phyloP scores from a whole-genome alignment of 1,140 invertebrate genomes.

The Bacillus rossius region DNA sequence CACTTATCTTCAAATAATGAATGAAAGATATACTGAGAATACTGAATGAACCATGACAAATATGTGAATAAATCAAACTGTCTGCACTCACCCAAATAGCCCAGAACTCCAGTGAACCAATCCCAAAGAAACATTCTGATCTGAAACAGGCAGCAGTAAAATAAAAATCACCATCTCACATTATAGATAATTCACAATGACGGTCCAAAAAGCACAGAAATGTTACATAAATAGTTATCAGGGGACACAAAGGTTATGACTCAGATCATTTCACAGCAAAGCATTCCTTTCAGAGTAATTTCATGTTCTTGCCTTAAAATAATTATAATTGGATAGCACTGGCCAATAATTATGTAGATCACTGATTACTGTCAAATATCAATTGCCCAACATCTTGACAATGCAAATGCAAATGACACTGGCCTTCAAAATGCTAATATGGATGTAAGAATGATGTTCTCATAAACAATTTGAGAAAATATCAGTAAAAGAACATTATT shows the following conservation, averaged over 20 bases:
- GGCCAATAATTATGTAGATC: no score
- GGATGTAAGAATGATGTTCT: neutral
- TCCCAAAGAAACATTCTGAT: conserved; percentile 94
- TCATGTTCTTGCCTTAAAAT: neutral
- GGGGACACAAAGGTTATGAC: neutral
- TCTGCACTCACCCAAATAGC: conserved; percentile 81
- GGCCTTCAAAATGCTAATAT: neutral
- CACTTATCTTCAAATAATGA: no score
- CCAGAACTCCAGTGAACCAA: conserved; percentile 94
- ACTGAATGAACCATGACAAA: no score
- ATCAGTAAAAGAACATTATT: neutral
- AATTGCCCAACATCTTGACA: no score
- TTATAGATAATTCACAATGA: neutral
- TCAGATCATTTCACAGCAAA: conserved; percentile 7
- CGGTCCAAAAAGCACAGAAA: no score
- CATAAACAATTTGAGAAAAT: neutral
- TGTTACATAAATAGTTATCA: no score
- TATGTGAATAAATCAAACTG: conserved; percentile 14
- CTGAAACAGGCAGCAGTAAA: conserved; percentile 1
- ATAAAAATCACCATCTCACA: neutral
- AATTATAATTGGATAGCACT: no score
- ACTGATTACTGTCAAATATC: no score
- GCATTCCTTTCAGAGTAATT: neutral
- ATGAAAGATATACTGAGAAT: no score
- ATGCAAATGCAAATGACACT: neutral